Base-by-base conservation (phyloP, 2,888 invertebrate species). In the Andrena trimmerana region DNA sequence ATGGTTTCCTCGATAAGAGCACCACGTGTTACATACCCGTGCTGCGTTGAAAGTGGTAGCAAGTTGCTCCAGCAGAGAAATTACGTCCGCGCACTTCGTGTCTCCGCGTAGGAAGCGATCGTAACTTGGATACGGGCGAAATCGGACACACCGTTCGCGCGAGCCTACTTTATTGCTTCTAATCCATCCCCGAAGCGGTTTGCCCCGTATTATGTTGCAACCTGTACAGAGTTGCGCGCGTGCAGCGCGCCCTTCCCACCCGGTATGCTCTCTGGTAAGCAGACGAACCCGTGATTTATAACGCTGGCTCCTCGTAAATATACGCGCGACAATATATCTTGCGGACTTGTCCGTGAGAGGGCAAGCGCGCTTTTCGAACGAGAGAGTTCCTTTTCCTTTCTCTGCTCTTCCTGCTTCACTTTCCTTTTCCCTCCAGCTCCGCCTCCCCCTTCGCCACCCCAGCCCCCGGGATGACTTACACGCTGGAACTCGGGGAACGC, bases 201-300 rank as follows among this genome's bases (percentile, higher is more conserved):
- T 16, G 16, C 42, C 42, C 42, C 42, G 42, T 42, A 42, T 42
- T 54, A 57, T 57, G 27, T 57, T 16, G 42, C 42, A 42, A 42
- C 42, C 42, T 42, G 42, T 42, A 42, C 42, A 42, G 24, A 4
- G 10, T 24, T 24, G 31, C 10, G 29, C 29, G 31, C 27, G 54
- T 66, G 62, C 48, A 66, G 73, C 36, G 31, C 71, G 63, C 42
- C 74, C 52, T 36, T 77, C 59, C 73, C 67, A 73, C 67, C 71
- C 72, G 48, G 29, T 31, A n/a, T 57, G 59, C 10, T 48, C 66
- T 84, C 86, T 81, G 87, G 79, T 87, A 89, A 88, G 88, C 89
- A 89, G 88, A 88, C 88, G 88, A 88, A 87, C 75, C 83, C 74
- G 84, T 88, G 88, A 88, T 88, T 88, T 88, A 88, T 87, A 91